These are phyloP conservation scores for Nannobrachium achirus DNA, from an alignment of 2,113 vertebrate species.

Conservation along the genomic window DNA sequence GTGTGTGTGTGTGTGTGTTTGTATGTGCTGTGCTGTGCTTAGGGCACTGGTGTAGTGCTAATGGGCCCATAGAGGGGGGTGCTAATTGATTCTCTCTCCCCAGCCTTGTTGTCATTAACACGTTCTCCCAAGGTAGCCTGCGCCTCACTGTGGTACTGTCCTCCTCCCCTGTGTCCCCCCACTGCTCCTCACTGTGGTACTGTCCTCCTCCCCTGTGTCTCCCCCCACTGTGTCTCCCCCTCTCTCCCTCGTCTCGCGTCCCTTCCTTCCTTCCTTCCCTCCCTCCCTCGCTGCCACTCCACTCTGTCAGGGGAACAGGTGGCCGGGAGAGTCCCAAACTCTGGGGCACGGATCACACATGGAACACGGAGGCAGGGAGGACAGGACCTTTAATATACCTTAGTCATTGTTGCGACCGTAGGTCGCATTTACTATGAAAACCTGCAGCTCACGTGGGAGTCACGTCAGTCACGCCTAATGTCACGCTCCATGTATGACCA, in stretches of 20 bases:
- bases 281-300: constrained; percentile 3
- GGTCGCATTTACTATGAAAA: too few species aligned
- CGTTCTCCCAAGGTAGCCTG: constrained; percentile 63
- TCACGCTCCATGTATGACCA: too few species aligned
- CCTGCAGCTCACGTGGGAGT: not conserved
- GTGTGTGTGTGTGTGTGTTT: too few species aligned
- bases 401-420: not conserved
- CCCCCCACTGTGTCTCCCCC: too few species aligned
- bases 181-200: constrained; percentile 10
- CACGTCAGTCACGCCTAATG: too few species aligned
- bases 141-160: constrained; percentile 15
- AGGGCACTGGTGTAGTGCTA: constrained; percentile 61
- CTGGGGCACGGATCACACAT: constrained; percentile 40
- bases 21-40: not conserved
- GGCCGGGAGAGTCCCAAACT: constrained; percentile 53
- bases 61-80: constrained; percentile 66
- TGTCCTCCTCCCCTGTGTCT: too few species aligned
- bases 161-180: constrained; percentile 35
- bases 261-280: too few species aligned
- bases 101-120: constrained; percentile 70
- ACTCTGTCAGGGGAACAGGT: constrained; percentile 50
- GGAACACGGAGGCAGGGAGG: constrained; percentile 16
- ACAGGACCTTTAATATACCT: not conserved
- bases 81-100: constrained; percentile 80
- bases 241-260: too few species aligned